A percentile compares a stretch with the other conserved stretches of the same genome.
phyloP scores from a whole-genome alignment of 2,888 invertebrate genomes.

The Amorpha juglandis region DNA sequence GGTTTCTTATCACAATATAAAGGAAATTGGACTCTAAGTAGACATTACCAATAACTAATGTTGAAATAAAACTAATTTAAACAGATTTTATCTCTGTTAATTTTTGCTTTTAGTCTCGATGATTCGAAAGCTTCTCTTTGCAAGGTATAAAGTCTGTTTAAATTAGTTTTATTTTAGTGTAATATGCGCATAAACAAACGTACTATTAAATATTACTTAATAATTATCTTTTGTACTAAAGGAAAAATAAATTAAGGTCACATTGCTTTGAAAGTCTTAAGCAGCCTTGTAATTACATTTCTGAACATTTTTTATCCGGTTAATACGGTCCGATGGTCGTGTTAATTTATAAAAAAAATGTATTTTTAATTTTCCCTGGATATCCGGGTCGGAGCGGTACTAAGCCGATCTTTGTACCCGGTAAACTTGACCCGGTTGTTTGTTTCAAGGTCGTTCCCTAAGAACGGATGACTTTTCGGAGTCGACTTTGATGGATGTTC shows the following conservation, averaged over 20 bases:
- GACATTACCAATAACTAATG: no score
- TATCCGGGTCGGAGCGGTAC: constrained; percentile 11
- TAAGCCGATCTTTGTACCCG: constrained; percentile 37
- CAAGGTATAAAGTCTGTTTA: no score
- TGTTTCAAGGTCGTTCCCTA: constrained; percentile 34
- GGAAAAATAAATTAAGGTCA: not conserved
- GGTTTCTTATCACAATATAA: no score
- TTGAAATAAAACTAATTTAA: no score
- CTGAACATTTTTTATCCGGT: constrained; percentile 7
- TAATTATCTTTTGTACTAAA: not conserved
- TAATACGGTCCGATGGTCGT: constrained; percentile 25
- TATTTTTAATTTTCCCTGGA: not conserved
- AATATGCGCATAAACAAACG: no score
- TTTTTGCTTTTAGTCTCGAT: no score
- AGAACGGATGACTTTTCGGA: constrained; percentile 32
- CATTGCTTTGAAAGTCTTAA: not conserved
- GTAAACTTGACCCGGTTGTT: constrained; percentile 44
- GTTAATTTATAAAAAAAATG: constrained; percentile 24
- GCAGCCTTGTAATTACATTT: not conserved
- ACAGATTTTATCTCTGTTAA: no score
- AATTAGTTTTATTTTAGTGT: no score
- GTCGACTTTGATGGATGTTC: constrained; percentile 26
- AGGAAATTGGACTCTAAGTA: no score
- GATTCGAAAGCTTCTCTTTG: no score
- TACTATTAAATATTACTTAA: not conserved